Conservation (phyloP, 2,797 vertebrate genomes). For the Melanotaenia boesemani region DNA sequence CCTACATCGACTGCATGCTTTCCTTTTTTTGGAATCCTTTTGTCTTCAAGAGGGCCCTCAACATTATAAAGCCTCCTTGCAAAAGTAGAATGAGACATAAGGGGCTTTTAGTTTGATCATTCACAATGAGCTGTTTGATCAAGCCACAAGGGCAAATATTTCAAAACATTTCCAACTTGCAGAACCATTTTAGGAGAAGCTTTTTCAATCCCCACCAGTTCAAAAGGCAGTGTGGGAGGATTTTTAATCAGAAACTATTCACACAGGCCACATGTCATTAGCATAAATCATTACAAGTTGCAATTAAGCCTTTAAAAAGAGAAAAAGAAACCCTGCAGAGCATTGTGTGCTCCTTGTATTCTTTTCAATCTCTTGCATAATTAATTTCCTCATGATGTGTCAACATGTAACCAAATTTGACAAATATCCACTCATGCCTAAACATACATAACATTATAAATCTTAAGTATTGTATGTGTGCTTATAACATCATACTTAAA, state of each 20-base stretch:
- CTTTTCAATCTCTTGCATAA: slow-evolving; percentile 52
- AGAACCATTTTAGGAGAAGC: slow-evolving; percentile 43
- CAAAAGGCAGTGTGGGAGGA: slow-evolving; percentile 74
- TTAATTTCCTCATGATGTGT: slow-evolving; percentile 33
- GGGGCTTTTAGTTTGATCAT: slow-evolving; percentile 65
- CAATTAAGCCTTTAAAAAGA: slow-evolving; percentile 66
- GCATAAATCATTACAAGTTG: slow-evolving; percentile 66
- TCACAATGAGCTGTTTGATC: slow-evolving; percentile 68
- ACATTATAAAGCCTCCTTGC: slow-evolving; percentile 34
- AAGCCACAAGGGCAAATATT: slow-evolving; percentile 62
- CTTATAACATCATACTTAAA: background rate
- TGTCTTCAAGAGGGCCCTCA: slow-evolving; percentile 53
- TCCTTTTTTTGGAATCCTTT: slow-evolving; percentile 42
- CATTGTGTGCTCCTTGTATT: slow-evolving; percentile 38
- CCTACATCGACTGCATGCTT: background rate
- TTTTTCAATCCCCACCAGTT: slow-evolving; percentile 64
- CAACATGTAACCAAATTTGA: slow-evolving; percentile 33
- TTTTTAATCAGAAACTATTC: slow-evolving; percentile 59
- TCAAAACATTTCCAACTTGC: slow-evolving; percentile 41
- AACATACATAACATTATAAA: slow-evolving; percentile 10
- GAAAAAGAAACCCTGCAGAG: slow-evolving; percentile 20
- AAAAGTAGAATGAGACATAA: slow-evolving; percentile 42
- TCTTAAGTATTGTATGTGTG: background rate
- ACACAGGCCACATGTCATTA: slow-evolving; percentile 66
- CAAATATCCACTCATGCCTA: slow-evolving; percentile 14